Conservation (phyloP, 2,797 vertebrate genomes). For the Smutsia temminckii region DNA sequence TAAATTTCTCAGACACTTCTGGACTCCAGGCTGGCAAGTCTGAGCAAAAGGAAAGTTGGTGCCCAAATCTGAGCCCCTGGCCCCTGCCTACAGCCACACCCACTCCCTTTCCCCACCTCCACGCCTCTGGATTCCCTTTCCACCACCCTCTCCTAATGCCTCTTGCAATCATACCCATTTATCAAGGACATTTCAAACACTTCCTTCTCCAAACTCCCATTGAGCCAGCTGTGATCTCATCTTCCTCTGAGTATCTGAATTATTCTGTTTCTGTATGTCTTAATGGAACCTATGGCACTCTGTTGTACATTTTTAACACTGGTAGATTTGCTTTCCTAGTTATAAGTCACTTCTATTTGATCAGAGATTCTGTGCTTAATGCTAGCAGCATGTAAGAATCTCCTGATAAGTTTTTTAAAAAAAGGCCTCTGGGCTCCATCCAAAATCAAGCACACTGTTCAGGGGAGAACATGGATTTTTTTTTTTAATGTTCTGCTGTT, state of each 20-base stretch:
- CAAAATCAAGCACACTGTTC: background rate
- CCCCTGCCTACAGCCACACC: background rate
- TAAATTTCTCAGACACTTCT: slow-evolving; percentile 33
- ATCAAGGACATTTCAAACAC: background rate
- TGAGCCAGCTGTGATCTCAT: background rate
- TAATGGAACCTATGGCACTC: background rate
- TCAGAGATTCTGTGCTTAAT: background rate
- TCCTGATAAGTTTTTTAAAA: background rate
- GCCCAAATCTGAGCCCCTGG: background rate
- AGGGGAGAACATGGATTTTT: rapidly evolving
- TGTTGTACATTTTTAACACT: background rate
- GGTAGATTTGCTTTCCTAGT: background rate
- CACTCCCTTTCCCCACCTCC: background rate
- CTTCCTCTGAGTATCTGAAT: background rate
- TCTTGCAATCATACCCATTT: background rate
- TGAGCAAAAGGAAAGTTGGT: background rate
- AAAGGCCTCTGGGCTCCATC: background rate
- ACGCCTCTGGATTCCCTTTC: background rate
- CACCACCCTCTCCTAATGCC: background rate
- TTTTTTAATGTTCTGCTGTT: background rate
- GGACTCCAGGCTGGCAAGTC: background rate
- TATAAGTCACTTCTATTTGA: background rate
- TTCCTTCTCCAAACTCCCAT: slow-evolving; percentile 4
- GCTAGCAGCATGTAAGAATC: background rate
- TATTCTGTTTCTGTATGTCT: background rate